phyloP scores from a whole-genome alignment of 2,888 invertebrate species.

The Eupithecia exiguata region DNA sequence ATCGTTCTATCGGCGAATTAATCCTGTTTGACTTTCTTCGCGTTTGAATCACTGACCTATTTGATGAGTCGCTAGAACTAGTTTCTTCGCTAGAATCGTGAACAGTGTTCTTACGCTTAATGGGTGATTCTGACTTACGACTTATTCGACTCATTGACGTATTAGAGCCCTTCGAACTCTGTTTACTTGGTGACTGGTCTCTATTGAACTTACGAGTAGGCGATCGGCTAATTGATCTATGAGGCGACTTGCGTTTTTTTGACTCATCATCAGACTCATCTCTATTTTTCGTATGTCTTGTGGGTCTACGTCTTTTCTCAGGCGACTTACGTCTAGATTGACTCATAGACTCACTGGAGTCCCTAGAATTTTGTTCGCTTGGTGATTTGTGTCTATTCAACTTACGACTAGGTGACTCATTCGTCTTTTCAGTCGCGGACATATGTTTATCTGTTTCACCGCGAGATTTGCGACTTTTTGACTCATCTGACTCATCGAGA shows the following conservation, averaged over 20 bases:
- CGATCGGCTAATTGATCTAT: neutral
- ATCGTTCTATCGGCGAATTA: neutral
- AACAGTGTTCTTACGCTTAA: neutral
- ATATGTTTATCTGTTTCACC: neutral
- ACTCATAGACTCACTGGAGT: neutral
- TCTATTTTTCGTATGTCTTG: neutral
- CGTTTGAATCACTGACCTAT: neutral
- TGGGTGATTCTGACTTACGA: neutral
- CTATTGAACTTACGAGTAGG: neutral
- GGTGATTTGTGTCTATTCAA: neutral
- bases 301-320: neutral
- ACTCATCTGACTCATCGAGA: neutral
- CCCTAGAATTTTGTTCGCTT: neutral
- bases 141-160: neutral
- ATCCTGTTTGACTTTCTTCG: constrained; percentile 4
- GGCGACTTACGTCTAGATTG: neutral
- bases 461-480: neutral
- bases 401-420: neutral
- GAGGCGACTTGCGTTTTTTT: neutral
- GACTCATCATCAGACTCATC: neutral
- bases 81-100: neutral
- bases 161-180: neutral
- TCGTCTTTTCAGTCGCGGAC: neutral
- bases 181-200: neutral
- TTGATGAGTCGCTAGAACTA: constrained; percentile 4